A percentile compares a stretch with the other conserved stretches of the same genome.
Evolutionary conservation across 2,797 vertebrate species (phyloP).

Genomic region (Sebastes itinus): DNA sequence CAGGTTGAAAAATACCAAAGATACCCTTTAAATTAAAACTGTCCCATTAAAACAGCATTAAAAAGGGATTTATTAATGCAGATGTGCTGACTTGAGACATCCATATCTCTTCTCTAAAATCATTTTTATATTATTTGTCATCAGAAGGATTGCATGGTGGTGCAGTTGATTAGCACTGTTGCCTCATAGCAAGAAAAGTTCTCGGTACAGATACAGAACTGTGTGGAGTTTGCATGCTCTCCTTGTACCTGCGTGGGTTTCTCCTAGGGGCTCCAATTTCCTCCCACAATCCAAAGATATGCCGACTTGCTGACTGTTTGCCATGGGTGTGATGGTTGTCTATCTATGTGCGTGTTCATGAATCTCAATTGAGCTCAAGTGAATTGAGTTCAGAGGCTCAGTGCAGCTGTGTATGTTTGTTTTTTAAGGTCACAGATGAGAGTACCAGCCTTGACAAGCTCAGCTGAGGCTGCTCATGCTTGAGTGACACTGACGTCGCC

Average conservation of each 20-base stretch:
- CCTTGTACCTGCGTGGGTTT: neutral
- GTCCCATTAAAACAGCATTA: neutral
- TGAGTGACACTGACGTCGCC: constrained; percentile 57
- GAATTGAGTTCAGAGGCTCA: neutral
- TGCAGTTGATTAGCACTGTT: neutral
- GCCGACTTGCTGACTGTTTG: neutral
- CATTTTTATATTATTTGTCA: neutral
- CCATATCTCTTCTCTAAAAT: neutral
- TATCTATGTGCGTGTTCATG: neutral
- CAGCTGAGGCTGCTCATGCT: constrained; percentile 55
- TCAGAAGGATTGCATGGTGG: neutral
- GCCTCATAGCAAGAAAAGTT: neutral
- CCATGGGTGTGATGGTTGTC: neutral
- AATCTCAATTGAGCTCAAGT: neutral
- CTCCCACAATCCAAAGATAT: neutral
- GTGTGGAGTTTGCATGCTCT: neutral
- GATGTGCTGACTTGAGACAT: neutral
- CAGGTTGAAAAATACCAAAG: too few relatives aligned
- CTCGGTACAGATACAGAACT: neutral
- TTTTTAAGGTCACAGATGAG: constrained; percentile 48
- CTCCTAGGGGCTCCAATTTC: neutral
- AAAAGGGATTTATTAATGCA: neutral
- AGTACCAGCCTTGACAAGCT: constrained; percentile 43
- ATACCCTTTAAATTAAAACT: neutral
- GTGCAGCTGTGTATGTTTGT: constrained; percentile 31